Base-by-base conservation (phyloP, 2,113 vertebrate genomes). In the Tragelaphus strepsiceros region DNA sequence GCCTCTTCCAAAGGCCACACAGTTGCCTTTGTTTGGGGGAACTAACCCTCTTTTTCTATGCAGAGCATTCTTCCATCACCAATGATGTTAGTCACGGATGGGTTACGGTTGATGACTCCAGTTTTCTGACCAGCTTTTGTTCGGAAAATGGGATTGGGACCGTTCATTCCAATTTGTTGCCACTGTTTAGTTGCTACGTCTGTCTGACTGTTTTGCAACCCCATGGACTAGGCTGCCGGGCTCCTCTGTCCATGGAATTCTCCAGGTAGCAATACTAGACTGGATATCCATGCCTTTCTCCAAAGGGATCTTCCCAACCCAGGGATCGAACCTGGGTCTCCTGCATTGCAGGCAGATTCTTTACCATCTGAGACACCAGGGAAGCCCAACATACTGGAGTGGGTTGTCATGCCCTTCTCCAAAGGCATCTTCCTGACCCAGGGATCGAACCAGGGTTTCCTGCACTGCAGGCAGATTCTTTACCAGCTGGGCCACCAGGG, bases 81-180 rank as follows among this genome's bases (percentile, higher is more conserved):
- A 32, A 6, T 43, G 8, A 32, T 2, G 7, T 1, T 12, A 10
- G 21, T 24, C 14, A 2, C 2, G 39, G 2, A 7, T 10, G 43
- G 16, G 10, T 59, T 26, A 5, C 8, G 4, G 39, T 1, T 10
- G 30, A 24, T 13, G 24, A 24, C 15, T 51, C 39, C 12, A 3
- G 21, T 2, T 2, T 81, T 91, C 30, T n/a, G 28, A 26, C 30
- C 54, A 80, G 2, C 30, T 54, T 62, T 35, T 62, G 15, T 16
- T 80, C 0, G 0, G 77, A 49, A 30, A 49, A 32, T 80, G 46
- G 77, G 77, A 10, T 49, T 11, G 77, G 77, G 46, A 30, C n/a
- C 0, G 2, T 21, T 35, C n/a, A 21, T 71, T 35, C n/a, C 64
- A 21, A 21, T 21, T 21, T 35, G 64, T 3, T 21, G n/a, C 64